Evolutionary conservation across 2,888 invertebrate genomes (phyloP).

Genomic region (Pelosia muscerda): DNA sequence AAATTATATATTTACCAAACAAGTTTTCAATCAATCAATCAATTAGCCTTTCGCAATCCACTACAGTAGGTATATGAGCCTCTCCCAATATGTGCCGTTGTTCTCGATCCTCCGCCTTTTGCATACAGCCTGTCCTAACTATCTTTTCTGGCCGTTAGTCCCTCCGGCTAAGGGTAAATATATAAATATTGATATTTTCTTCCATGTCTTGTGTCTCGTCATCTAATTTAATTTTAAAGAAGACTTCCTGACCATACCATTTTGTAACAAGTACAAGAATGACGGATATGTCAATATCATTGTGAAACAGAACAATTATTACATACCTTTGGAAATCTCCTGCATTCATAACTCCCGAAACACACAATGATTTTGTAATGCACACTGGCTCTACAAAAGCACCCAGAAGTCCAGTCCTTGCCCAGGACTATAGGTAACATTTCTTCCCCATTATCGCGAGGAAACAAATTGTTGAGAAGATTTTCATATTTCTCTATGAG

Average conservation of each 20-base stretch:
- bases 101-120: no score
- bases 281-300: no score
- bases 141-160: no score
- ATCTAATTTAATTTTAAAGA: no score
- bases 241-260: background rate
- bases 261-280: background rate
- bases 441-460: constrained; percentile 60
- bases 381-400: constrained; percentile 79
- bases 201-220: background rate
- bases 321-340: constrained; percentile 78
- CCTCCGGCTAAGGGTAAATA: no score
- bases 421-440: constrained; percentile 71
- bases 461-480: constrained; percentile 60
- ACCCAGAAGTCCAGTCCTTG: constrained; percentile 76
- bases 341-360: constrained; percentile 84
- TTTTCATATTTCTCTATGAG: constrained; percentile 72
- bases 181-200: background rate
- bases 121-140: no score
- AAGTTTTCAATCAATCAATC: no score
- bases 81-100: no score
- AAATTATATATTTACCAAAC: no score
- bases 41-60: no score
- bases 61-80: no score
- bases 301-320: background rate
- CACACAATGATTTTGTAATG: constrained; percentile 75